Conservation (phyloP, 2,113 vertebrate species). For the Myanophis thanlyinensis region DNA sequence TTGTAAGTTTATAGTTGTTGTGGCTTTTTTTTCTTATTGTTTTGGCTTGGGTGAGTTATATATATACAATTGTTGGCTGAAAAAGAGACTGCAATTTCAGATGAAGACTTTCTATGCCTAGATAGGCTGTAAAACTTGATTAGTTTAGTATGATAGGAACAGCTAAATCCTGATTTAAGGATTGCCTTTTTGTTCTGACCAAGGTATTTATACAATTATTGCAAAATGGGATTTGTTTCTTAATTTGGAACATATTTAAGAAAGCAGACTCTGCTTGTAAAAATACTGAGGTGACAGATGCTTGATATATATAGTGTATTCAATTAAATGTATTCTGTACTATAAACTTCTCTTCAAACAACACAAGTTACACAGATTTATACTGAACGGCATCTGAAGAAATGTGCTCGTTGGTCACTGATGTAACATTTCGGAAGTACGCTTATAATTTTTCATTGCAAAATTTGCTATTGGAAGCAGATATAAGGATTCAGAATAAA, state of each 20-base stretch:
- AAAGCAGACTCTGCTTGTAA: background rate
- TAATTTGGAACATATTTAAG: rapidly evolving
- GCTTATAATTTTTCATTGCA: background rate
- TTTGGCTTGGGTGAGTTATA: background rate
- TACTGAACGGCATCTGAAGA: background rate
- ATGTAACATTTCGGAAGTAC: background rate
- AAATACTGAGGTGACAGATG: background rate
- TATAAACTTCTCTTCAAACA: background rate
- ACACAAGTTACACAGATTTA: background rate
- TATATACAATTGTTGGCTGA: background rate
- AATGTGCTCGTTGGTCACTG: rapidly evolving
- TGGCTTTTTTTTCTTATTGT: background rate
- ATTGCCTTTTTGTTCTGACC: background rate
- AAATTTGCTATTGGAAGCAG: background rate
- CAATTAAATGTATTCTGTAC: background rate
- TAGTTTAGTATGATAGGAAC: background rate
- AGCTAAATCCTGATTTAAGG: rapidly evolving
- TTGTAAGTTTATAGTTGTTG: background rate
- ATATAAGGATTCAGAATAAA: background rate
- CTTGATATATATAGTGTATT: background rate
- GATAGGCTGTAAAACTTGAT: background rate
- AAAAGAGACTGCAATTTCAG: rapidly evolving
- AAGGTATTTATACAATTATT: background rate
- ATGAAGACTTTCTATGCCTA: background rate
- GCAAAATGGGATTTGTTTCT: background rate